phyloP scores from a whole-genome alignment of 2,797 vertebrate genomes.

The Morelia viridis region DNA sequence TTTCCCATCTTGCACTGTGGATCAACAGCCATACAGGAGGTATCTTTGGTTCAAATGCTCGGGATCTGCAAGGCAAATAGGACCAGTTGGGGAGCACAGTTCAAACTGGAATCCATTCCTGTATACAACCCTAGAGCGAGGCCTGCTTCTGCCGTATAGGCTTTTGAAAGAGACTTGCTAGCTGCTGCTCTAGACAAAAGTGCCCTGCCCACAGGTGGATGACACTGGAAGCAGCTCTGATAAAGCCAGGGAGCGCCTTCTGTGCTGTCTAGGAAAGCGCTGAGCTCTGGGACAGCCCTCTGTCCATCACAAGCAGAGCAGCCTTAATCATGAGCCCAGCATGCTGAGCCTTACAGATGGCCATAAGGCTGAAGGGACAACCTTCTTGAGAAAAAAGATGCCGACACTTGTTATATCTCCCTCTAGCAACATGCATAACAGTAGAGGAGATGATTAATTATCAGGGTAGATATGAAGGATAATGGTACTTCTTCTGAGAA shows the following conservation, averaged over 20 bases:
- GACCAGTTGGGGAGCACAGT: neutral
- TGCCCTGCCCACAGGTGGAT: neutral
- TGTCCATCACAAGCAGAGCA: neutral
- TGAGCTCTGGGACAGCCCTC: neutral
- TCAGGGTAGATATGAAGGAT: constrained; percentile 27
- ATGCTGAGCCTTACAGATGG: neutral
- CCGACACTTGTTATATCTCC: neutral
- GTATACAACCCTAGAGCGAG: neutral
- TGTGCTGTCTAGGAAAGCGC: neutral
- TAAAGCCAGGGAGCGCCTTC: neutral
- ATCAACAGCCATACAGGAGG: neutral
- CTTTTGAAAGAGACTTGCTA: neutral
- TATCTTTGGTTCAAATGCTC: neutral
- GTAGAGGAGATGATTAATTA: neutral
- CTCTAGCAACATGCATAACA: neutral
- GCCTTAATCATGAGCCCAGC: neutral
- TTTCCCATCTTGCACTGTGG: neutral
- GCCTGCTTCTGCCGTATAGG: neutral
- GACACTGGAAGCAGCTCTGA: neutral
- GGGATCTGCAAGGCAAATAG: neutral
- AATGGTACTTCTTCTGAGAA: neutral
- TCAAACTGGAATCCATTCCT: neutral
- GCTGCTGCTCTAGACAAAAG: neutral
- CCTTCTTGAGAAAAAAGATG: neutral
- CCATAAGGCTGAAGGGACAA: neutral